These are phyloP conservation scores for Buceros bicornis DNA, from an alignment of 2,797 vertebrate genomes.

Conservation along the genomic window DNA sequence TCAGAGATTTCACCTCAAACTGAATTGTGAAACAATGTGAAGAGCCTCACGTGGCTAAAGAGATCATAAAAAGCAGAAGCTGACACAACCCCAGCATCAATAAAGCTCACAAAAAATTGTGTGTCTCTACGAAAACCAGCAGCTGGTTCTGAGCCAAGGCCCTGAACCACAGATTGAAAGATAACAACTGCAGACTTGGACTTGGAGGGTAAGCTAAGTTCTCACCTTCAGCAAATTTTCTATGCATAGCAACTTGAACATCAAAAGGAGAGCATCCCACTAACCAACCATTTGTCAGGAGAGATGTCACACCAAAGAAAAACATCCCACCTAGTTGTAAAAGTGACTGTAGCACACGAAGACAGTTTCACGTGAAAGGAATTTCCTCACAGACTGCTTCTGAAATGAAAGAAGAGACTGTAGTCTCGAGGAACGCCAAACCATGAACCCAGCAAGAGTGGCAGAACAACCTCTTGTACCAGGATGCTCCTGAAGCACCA, in stretches of 20 bases:
- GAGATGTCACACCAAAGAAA: not conserved
- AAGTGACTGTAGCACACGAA: not conserved
- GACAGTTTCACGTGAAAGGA: not conserved
- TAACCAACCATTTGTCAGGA: conserved; percentile 52
- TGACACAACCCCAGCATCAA: not conserved
- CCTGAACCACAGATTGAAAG: not conserved
- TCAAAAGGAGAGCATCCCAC: conserved; percentile 3
- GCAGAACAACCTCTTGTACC: not conserved
- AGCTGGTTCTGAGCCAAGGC: not conserved
- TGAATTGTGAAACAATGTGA: not conserved
- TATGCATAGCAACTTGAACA: not conserved
- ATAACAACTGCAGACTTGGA: not conserved
- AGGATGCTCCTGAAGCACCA: not conserved
- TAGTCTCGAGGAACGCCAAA: not conserved
- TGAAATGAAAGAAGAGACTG: not conserved
- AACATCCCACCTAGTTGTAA: conserved; percentile 57
- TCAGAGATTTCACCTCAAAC: not conserved
- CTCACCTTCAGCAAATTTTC: not conserved
- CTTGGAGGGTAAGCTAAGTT: not conserved
- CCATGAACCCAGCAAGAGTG: not conserved
- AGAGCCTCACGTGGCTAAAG: not conserved
- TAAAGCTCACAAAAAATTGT: accelerated
- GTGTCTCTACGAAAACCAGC: not conserved
- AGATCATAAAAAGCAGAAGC: not conserved
- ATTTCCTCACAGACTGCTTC: not conserved